Conservation (phyloP, 2,113 vertebrate species). For the Nothoprocta perdicaria region DNA sequence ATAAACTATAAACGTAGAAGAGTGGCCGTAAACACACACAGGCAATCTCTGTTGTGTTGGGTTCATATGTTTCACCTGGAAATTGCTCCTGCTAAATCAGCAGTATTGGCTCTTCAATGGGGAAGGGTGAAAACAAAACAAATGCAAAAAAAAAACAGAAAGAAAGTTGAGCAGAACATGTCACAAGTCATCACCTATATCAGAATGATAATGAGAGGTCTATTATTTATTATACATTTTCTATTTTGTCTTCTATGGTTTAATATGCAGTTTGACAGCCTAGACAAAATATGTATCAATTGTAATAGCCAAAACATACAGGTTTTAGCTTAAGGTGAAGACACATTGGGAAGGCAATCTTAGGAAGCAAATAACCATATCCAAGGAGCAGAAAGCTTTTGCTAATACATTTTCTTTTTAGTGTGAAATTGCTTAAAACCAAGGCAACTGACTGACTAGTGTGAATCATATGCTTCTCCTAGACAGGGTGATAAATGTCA, state of each 20-base stretch:
- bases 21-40: neutral
- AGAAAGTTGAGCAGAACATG: neutral
- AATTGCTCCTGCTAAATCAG: neutral
- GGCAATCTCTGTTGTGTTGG: neutral
- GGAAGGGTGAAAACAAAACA: neutral
- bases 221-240: neutral
- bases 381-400: conserved; percentile 6
- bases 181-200: neutral
- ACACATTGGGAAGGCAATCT: conserved; percentile 28
- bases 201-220: neutral
- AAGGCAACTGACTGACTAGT: conserved; percentile 40
- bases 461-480: conserved; percentile 19
- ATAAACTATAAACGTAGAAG: neutral
- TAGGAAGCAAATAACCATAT: neutral
- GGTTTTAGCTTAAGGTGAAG: conserved; percentile 38
- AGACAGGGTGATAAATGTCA: neutral
- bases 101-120: neutral
- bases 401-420: conserved; percentile 23
- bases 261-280: neutral
- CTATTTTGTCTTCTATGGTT: neutral
- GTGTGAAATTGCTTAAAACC: conserved; percentile 58
- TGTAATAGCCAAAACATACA: neutral
- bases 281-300: neutral
- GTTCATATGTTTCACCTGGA: neutral
- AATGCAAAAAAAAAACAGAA: neutral